A percentile compares a stretch with the other conserved stretches of the same genome.
These are phyloP conservation scores for Hydrotaea cyrtoneurina DNA, from an alignment of 2,888 invertebrate species.

Conservation along the genomic window DNA sequence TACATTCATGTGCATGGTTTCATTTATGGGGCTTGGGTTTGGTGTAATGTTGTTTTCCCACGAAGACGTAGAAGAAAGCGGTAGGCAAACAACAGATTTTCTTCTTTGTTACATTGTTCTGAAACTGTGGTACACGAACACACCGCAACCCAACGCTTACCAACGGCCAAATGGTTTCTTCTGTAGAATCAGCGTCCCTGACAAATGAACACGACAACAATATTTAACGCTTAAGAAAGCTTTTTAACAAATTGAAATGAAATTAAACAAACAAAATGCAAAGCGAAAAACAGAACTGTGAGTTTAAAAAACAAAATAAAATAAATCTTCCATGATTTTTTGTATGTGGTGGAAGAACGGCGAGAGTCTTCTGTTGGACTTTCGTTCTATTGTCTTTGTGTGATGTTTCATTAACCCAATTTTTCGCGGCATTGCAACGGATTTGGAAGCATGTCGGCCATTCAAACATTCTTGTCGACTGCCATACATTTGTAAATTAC, in stretches of 20 bases:
- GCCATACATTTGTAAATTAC: conserved; percentile 25
- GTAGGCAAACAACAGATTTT: conserved; percentile 35
- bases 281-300: conserved; percentile 12
- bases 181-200: conserved; percentile 38
- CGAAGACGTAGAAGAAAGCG: background rate
- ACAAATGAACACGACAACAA: conserved; percentile 54
- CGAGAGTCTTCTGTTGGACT: conserved; percentile 12
- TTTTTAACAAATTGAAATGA: conserved; percentile 68
- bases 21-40: background rate
- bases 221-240: conserved; percentile 61
- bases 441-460: background rate
- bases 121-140: conserved; percentile 8
- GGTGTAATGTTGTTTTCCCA: background rate
- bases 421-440: conserved; percentile 26
- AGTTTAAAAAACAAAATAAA: conserved; percentile 38
- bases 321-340: conserved; percentile 36
- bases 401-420: conserved; percentile 64
- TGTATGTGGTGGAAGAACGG: background rate
- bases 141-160: background rate
- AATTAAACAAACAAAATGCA: conserved; percentile 58
- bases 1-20: background rate
- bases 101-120: conserved; percentile 54
- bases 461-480: background rate
- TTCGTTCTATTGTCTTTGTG: conserved; percentile 1
- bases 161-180: conserved; percentile 12